A percentile compares a stretch with the other conserved stretches of the same genome.
Evolutionary conservation across 2,888 invertebrate species (phyloP).

Genomic region (Suillia variegata): DNA sequence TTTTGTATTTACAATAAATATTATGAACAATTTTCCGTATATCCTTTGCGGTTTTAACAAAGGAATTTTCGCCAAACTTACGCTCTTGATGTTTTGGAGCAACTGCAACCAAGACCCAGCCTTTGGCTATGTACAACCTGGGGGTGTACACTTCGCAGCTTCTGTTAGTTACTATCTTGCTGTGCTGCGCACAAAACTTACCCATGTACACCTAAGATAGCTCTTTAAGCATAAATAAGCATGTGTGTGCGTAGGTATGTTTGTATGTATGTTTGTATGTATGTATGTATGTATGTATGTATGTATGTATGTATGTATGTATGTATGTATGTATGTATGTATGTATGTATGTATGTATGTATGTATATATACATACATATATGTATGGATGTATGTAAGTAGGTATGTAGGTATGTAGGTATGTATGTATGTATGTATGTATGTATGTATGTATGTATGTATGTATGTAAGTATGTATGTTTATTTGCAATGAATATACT

Average conservation of each 20-base stretch:
- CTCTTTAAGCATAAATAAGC: conserved; percentile 17
- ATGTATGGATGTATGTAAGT: conserved; percentile 16
- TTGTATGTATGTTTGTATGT: conserved; percentile 5
- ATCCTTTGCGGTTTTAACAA: conserved; percentile 53
- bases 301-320: too few relatives aligned
- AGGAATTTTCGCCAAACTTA: conserved; percentile 59
- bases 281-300: conserved; percentile 15
- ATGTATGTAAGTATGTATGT: conserved; percentile 12
- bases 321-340: conserved; percentile 15
- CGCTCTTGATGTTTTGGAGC: conserved; percentile 58
- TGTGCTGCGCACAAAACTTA: not conserved
- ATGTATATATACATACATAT: too few relatives aligned
- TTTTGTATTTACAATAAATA: conserved; percentile 25
- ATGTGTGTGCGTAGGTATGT: too few relatives aligned
- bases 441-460: too few relatives aligned
- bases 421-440: conserved; percentile 14
- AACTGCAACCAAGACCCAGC: conserved; percentile 61
- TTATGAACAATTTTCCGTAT: conserved; percentile 50
- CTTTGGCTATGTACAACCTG: conserved; percentile 62
- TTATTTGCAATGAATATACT: conserved; percentile 1
- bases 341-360: conserved; percentile 14
- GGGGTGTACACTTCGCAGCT: conserved; percentile 61
- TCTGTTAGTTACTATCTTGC: conserved; percentile 39
- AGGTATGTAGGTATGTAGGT: too few relatives aligned
- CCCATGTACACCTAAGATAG: conserved; percentile 39